A percentile compares a stretch with the other conserved stretches of the same genome.
Evolutionary conservation across 2,113 vertebrate species (phyloP).

Genomic region (Cepphus grylle): DNA sequence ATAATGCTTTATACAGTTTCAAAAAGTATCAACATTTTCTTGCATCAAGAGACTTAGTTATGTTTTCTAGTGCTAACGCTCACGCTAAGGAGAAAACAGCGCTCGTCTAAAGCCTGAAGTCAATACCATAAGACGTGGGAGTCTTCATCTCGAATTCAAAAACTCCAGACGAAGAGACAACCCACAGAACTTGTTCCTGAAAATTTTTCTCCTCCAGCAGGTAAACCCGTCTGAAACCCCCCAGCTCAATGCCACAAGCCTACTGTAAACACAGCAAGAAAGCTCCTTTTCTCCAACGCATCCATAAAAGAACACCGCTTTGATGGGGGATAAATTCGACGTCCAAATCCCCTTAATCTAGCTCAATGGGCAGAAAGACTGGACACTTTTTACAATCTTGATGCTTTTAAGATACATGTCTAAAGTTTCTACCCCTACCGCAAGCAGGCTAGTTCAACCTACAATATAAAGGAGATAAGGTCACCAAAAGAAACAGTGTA

Average conservation of each 20-base stretch:
- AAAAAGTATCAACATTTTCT: neutral
- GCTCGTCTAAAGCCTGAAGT: neutral
- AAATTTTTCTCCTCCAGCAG: neutral
- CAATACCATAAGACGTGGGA: neutral
- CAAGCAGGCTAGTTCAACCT: neutral
- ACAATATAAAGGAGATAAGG: slow-evolving; percentile 35
- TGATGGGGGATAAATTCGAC: neutral
- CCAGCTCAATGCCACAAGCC: neutral
- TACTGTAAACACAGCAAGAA: neutral
- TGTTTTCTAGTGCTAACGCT: neutral
- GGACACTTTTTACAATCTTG: neutral
- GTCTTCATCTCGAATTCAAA: neutral
- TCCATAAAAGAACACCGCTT: fast-evolving
- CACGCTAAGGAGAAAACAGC: neutral
- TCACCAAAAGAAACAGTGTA: neutral
- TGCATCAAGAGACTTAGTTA: neutral
- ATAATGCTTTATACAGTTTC: neutral
- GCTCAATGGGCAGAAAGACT: neutral
- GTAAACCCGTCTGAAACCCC: neutral
- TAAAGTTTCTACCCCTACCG: neutral
- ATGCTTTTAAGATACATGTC: neutral
- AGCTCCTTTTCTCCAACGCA: neutral
- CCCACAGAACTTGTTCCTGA: neutral
- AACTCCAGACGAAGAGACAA: neutral
- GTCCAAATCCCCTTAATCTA: neutral